These are phyloP conservation scores for Tragelaphus eurycerus DNA, from an alignment of 2,797 vertebrate species.

Conservation along the genomic window DNA sequence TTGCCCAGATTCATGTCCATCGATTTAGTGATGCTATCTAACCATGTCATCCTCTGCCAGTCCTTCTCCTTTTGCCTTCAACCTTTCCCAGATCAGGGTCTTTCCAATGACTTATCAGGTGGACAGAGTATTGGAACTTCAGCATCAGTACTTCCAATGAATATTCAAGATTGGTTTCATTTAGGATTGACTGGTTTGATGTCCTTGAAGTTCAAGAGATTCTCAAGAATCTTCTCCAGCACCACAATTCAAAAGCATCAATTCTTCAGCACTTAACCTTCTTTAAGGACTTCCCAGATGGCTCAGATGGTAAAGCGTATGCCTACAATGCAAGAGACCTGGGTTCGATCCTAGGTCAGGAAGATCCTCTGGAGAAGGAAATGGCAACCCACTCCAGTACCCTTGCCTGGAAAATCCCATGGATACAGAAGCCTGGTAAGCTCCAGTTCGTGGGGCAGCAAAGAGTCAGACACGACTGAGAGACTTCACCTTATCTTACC, in stretches of 20 bases:
- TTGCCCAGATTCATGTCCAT: background rate
- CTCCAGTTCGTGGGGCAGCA: fast-evolving
- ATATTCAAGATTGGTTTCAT: background rate
- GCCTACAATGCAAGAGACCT: background rate
- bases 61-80: background rate
- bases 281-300: background rate
- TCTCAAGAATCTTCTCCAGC: background rate
- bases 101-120: background rate
- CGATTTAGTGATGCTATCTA: background rate
- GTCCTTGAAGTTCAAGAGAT: background rate
- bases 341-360: fast-evolving
- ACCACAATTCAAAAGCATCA: background rate
- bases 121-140: background rate
- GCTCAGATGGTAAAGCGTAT: fast-evolving
- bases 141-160: background rate
- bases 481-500: background rate
- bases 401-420: background rate
- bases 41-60: background rate
- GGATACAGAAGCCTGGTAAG: background rate
- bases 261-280: fast-evolving
- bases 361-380: background rate
- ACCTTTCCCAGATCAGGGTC: background rate
- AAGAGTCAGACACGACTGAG: background rate
- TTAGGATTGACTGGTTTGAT: background rate
- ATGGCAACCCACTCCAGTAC: background rate